Conservation (phyloP, 1,140 invertebrate species). For the Gonioctena quinquepunctata region DNA sequence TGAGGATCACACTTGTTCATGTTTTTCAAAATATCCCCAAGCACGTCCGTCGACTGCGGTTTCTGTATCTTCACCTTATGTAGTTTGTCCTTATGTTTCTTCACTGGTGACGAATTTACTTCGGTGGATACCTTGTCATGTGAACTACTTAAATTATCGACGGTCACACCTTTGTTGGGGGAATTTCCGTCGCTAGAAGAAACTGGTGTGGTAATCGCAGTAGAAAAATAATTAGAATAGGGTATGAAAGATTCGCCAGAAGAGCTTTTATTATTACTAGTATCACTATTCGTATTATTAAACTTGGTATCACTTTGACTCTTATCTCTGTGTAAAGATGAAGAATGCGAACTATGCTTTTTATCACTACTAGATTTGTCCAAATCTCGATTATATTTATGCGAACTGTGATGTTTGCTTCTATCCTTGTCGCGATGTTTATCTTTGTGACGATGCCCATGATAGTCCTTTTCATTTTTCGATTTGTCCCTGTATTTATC, state of each 20-base stretch:
- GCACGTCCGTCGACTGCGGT: conserved; percentile 46
- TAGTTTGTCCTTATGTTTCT: conserved; percentile 36
- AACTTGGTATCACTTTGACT: conserved; percentile 8
- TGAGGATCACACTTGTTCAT: conserved; percentile 48
- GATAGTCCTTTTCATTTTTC: conserved; percentile 32
- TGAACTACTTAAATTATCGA: conserved; percentile 17
- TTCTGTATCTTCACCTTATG: conserved; percentile 45
- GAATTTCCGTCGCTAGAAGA: conserved; percentile 14
- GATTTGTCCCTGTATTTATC: conserved; percentile 36
- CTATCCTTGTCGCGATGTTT: conserved; percentile 33
- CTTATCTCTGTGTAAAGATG: conserved; percentile 2
- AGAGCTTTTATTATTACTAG: conserved; percentile 22
- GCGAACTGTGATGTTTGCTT: conserved; percentile 26
- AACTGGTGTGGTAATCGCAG: conserved; percentile 1
- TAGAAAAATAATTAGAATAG: background rate
- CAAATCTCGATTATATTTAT: conserved; percentile 22
- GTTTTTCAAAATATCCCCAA: conserved; percentile 54
- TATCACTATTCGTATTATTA: conserved; percentile 14
- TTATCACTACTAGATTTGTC: conserved; percentile 29
- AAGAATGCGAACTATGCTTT: conserved; percentile 16
- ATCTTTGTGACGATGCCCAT: conserved; percentile 25
- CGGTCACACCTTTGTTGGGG: conserved; percentile 19
- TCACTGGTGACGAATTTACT: conserved; percentile 20
- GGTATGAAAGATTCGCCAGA: conserved; percentile 14
- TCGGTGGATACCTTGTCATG: conserved; percentile 19